Base-by-base conservation (phyloP, 2,113 vertebrate genomes). In the Ctenodactylus gundi region DNA sequence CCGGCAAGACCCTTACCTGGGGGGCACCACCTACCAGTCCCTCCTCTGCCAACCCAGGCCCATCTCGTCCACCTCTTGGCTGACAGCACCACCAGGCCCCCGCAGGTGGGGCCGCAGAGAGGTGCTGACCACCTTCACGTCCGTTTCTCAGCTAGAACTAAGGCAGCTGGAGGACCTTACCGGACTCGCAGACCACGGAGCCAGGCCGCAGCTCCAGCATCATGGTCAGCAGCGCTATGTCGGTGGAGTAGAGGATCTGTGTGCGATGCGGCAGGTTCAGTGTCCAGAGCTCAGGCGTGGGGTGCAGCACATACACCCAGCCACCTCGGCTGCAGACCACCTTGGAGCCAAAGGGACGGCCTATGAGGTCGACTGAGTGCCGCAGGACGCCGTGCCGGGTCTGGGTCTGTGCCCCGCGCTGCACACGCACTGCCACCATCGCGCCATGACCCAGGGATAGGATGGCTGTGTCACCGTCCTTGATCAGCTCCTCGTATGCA, bases 131-230 rank as follows among this genome's bases (percentile, higher is more conserved):
- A 21, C 25, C 6, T n/a, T 20, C 2, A 1, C 0, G 39, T 29
- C 27, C 21, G 4, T 6, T 25, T 82, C 51, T 62, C 72, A 11
- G 44, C 29, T 0, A 36, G 20, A 39, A 31, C 13, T 3, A n/a
- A 84, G 11, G 95, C 67, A n/a, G 25, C 13, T 60, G 25, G 34
- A 83, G 23, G 83, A 67, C 70, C 97, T 93, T 98, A 99, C 99
- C 99, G 76, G 99, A 99, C 97, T 99, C 99, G 20, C 99, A 99
- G 67, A 99, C 99, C 81, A 99, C 94, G 1, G 99, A 99, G 65
- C 99, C 99, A 0, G 99, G 99, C 96, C 99, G 99, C 93, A 99
- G 98, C 94, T 99, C 99, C 97, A 99, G 97, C 99, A 99, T 99
- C 99, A 99, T 99, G 92, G 99, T 99, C 97, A 99, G 98, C 90